Evolutionary conservation across 2,797 vertebrate genomes (phyloP).

Genomic region (Prionace glauca): DNA sequence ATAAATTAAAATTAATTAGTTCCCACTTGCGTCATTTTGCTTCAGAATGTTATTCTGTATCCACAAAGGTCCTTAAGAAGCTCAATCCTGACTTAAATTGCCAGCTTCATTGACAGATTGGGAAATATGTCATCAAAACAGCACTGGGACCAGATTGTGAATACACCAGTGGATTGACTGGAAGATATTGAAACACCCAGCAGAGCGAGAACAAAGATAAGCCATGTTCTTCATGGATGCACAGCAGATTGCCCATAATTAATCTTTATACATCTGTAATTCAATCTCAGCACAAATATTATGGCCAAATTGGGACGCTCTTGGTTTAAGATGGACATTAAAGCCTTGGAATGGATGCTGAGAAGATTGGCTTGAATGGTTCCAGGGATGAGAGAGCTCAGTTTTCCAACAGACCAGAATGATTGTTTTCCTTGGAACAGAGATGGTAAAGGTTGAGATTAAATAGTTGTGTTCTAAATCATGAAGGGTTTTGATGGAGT

Average conservation of each 20-base stretch:
- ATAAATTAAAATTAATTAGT: slow-evolving; percentile 9
- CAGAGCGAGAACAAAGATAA: neutral
- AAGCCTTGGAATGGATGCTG: neutral
- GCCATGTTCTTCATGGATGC: neutral
- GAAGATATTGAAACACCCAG: no score
- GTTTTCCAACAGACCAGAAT: neutral
- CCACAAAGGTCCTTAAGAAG: neutral
- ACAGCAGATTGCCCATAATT: neutral
- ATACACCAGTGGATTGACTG: neutral
- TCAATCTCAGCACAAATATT: neutral
- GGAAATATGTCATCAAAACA: neutral
- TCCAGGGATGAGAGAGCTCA: neutral
- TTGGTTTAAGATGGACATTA: neutral
- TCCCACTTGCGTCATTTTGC: neutral
- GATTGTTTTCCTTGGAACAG: neutral
- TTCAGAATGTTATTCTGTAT: neutral
- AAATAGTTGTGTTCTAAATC: neutral
- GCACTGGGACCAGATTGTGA: neutral
- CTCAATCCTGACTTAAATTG: neutral
- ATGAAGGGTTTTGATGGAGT: neutral
- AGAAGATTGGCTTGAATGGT: neutral
- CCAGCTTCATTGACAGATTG: neutral
- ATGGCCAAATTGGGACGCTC: neutral
- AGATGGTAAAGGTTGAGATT: neutral
- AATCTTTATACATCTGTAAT: no score